Evolutionary conservation across 1,140 invertebrate species (phyloP), one percentile per base, ranked within the genome.

Genomic region (Galendromus occidentalis): DNA sequence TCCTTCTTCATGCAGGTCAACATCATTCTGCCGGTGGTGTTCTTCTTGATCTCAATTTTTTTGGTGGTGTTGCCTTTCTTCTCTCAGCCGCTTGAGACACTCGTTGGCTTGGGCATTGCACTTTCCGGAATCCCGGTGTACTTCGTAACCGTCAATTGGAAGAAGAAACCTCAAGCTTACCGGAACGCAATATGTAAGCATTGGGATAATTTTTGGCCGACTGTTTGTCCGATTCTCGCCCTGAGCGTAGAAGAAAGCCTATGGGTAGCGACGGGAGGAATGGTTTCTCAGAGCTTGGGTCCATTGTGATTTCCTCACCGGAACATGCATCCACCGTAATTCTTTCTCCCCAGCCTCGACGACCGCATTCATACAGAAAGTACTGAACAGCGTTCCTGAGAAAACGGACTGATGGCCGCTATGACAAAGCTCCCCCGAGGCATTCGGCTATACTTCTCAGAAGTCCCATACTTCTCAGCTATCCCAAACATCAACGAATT

Each of bases 81-180:
- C 68, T 84, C 84, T 66, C 82, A 82, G 66, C 86, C 89, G 2
- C 77, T 79, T 68, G 87, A 90, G 74, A 87, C 91, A 39, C 80
- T 85, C 4, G 85, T 88, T 71, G 92, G 90, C n/a, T 78, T 86
- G 6, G 71, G 85, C 17, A 91, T 96, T 70, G 94, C 92, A 1
- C 72, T 88, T n/a, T 82, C 85, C 44, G 92, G 90, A 7, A 81
- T 95, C 51, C 92, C 92, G 1, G 83, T 88, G 20, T 96, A 93
- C 76, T 83, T 84, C 67, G 69, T 86, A 12, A 85, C 88, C 45
- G 83, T 94, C 66, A 75, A 78, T 42, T 87, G 85, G 84, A 79
- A 84, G 72, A 79, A 81, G 29, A 87, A 88, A 73, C 89, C 90
- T 0, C 70, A 76, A 55, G 78, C 76, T 72, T 82, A 91, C 69